Evolutionary conservation across 1,140 invertebrate genomes (phyloP).

Genomic region (Pseudobourletiella spinata): DNA sequence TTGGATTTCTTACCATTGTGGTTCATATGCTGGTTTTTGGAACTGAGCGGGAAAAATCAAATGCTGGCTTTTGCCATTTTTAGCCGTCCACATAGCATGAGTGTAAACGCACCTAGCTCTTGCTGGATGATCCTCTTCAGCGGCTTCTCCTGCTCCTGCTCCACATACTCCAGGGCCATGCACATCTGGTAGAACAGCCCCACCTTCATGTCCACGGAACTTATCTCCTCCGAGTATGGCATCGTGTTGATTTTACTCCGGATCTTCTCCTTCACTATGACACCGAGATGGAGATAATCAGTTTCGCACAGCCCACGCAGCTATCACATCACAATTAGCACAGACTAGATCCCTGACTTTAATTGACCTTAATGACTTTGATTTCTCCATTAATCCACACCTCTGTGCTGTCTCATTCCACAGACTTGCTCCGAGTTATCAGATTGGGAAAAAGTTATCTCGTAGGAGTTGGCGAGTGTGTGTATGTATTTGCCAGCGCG

Average conservation of each 20-base stretch:
- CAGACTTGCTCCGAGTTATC: too few relatives aligned
- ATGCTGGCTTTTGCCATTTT: not conserved
- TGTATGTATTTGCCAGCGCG: too few relatives aligned
- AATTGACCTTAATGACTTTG: not conserved
- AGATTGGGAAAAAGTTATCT: too few relatives aligned
- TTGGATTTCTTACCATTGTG: not conserved
- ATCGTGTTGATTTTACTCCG: constrained; percentile 40
- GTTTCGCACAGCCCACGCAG: too few relatives aligned
- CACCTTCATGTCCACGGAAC: constrained; percentile 42
- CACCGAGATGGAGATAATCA: not conserved
- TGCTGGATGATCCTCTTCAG: constrained; percentile 40
- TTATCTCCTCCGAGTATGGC: constrained; percentile 36
- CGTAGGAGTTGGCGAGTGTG: too few relatives aligned
- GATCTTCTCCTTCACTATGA: constrained; percentile 32
- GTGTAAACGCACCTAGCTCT: constrained; percentile 37
- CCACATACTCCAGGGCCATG: constrained; percentile 42
- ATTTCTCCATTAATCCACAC: not conserved
- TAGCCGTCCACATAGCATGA: not conserved
- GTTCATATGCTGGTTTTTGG: not conserved
- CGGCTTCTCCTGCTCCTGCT: constrained; percentile 39
- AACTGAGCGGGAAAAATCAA: not conserved
- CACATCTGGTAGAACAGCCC: constrained; percentile 45
- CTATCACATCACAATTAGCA: too few relatives aligned
- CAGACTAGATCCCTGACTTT: not conserved
- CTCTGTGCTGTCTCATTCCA: too few relatives aligned